These are phyloP conservation scores for Eupsittula cactorum DNA, from an alignment of 2,113 vertebrate species.

Conservation along the genomic window DNA sequence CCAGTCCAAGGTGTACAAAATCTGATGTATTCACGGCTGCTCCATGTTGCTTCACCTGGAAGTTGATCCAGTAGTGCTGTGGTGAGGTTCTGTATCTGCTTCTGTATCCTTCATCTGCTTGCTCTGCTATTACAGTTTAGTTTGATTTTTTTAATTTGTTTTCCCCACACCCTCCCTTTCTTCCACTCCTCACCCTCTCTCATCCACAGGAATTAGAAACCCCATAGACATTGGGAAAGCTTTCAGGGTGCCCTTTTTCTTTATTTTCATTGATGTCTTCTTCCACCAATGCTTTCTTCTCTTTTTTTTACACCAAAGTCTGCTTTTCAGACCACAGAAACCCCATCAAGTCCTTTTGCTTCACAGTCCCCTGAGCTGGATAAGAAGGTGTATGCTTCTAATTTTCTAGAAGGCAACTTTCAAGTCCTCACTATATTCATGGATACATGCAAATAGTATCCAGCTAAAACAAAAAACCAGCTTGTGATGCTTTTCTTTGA, in stretches of 20 bases:
- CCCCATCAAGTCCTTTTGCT: neutral
- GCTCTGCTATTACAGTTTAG: neutral
- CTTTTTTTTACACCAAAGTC: neutral
- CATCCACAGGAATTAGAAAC: neutral
- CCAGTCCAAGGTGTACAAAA: neutral
- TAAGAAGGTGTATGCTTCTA: neutral
- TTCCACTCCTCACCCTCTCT: neutral
- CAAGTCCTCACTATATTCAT: neutral
- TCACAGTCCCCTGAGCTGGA: neutral
- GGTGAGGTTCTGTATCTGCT: neutral
- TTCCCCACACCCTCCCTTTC: neutral
- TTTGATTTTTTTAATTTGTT: neutral
- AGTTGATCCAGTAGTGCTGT: neutral
- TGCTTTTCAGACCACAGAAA: neutral
- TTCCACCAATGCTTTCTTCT: neutral
- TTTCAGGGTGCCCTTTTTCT: neutral
- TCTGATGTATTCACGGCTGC: neutral
- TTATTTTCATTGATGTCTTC: neutral
- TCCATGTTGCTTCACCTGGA: neutral
- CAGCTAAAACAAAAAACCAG: neutral
- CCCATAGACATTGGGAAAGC: neutral
- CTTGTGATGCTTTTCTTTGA: neutral
- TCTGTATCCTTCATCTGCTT: neutral
- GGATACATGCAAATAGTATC: neutral
- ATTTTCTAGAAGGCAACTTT: neutral